phyloP scores from a whole-genome alignment of 1,140 invertebrate genomes.

The Euwallacea similis region DNA sequence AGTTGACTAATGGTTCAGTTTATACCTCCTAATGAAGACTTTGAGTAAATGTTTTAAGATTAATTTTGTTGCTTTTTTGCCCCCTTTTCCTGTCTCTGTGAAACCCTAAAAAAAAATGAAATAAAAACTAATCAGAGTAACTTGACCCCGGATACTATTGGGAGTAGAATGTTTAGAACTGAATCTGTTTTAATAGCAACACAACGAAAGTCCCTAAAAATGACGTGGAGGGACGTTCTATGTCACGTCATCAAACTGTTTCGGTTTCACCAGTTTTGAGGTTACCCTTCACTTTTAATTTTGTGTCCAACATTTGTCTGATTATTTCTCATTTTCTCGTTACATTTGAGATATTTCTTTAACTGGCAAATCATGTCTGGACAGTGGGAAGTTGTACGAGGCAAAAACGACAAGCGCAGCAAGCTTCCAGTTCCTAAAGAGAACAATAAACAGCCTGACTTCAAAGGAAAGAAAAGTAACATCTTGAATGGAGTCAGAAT shows the following conservation, averaged over 20 bases:
- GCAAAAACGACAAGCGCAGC: conserved; percentile 67
- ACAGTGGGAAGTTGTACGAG: conserved; percentile 78
- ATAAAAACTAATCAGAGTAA: no score
- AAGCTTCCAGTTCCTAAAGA: conserved; percentile 42
- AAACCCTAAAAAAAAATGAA: neutral
- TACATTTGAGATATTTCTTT: neutral
- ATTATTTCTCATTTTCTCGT: no score
- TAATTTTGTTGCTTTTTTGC: neutral
- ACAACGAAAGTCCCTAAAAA: no score
- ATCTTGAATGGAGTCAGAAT: conserved; percentile 61
- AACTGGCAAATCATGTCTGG: conserved; percentile 59
- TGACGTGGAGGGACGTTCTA: no score
- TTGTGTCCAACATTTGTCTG: no score
- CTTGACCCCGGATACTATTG: no score
- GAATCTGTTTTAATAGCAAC: no score
- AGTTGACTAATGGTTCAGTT: neutral
- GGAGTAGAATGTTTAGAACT: no score
- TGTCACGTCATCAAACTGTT: no score
- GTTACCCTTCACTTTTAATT: no score
- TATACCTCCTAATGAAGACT: conserved; percentile 4
- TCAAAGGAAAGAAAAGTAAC: conserved; percentile 62
- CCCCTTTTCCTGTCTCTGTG: neutral
- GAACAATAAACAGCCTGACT: conserved; percentile 59
- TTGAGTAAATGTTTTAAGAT: conserved; percentile 5
- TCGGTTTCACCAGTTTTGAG: no score